Evolutionary conservation across 2,797 vertebrate species (phyloP).

Genomic region (Siniperca scherzeri): DNA sequence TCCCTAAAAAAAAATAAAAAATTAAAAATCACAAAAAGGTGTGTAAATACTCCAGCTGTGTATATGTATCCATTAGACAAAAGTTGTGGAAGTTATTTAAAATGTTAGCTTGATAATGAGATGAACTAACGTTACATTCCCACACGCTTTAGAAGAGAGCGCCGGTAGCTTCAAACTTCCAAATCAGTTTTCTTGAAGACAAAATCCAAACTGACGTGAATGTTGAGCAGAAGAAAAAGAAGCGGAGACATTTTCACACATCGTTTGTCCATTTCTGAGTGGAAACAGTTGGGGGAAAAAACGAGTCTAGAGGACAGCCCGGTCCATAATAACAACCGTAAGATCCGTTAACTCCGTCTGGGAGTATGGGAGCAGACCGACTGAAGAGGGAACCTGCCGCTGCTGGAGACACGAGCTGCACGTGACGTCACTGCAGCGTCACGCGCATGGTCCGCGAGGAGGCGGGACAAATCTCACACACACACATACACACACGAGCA

Average conservation of each 20-base stretch:
- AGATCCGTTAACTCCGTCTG: conserved; percentile 3
- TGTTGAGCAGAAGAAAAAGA: not conserved
- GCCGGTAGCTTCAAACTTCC: conserved; percentile 23
- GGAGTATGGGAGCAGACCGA: conserved; percentile 24
- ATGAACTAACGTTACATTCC: conserved; percentile 14
- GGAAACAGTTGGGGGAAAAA: not conserved
- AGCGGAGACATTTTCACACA: not conserved
- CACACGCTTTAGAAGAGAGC: not conserved
- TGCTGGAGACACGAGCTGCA: conserved; percentile 4
- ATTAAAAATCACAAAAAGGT: accelerated
- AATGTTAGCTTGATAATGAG: not conserved
- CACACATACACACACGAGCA: not conserved
- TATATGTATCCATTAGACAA: not conserved
- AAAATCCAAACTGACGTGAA: conserved; percentile 29
- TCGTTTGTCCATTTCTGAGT: not conserved
- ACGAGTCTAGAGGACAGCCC: not conserved
- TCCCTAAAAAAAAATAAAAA: not conserved
- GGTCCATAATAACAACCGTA: conserved; percentile 15
- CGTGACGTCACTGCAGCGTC: conserved; percentile 55
- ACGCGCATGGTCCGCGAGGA: not conserved
- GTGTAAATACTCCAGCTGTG: not conserved
- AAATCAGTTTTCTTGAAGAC: conserved; percentile 3
- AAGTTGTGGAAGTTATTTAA: not conserved
- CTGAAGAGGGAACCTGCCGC: conserved; percentile 36
- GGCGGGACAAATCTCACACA: conserved; percentile 30